Conservation (phyloP, 2,888 invertebrate genomes). For the Venustoraphidia nigricollis region DNA sequence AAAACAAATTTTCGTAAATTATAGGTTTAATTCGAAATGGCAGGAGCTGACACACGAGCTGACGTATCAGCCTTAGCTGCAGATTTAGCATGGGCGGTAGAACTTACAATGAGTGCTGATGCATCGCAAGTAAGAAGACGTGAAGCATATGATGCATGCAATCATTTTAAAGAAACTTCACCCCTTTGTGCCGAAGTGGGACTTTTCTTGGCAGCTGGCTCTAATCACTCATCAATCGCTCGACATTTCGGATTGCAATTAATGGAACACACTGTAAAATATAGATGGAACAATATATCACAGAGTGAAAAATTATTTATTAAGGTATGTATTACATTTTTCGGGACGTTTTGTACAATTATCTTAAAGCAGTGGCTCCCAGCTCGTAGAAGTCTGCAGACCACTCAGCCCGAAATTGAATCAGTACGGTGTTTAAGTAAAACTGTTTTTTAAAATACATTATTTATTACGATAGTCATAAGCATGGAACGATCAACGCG, state of each 20-base stretch:
- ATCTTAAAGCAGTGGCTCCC: too few relatives aligned
- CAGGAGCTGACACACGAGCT: slow-evolving; percentile 41
- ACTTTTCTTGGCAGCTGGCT: slow-evolving; percentile 57
- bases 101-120: slow-evolving; percentile 66
- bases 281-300: slow-evolving; percentile 79
- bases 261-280: slow-evolving; percentile 87
- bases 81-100: slow-evolving; percentile 66
- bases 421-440: too few relatives aligned
- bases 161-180: slow-evolving; percentile 72
- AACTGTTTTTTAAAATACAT: too few relatives aligned
- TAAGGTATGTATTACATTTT: slow-evolving; percentile 37
- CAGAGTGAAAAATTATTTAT: slow-evolving; percentile 79
- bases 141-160: slow-evolving; percentile 74
- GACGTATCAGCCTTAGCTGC: slow-evolving; percentile 56
- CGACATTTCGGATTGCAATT: slow-evolving; percentile 85
- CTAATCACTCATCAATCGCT: slow-evolving; percentile 59
- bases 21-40: slow-evolving; percentile 20
- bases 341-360: neutral
- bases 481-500: too few relatives aligned
- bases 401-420: too few relatives aligned
- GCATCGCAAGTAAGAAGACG: slow-evolving; percentile 59
- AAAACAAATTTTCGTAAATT: too few relatives aligned
- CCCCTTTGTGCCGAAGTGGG: slow-evolving; percentile 82
- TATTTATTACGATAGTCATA: too few relatives aligned
- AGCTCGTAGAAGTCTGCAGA: too few relatives aligned